Percentiles rank a stretch among this genome's conserved stretches.
Conservation (phyloP, 2,797 vertebrate species). For the Loris lydekkerianus region DNA sequence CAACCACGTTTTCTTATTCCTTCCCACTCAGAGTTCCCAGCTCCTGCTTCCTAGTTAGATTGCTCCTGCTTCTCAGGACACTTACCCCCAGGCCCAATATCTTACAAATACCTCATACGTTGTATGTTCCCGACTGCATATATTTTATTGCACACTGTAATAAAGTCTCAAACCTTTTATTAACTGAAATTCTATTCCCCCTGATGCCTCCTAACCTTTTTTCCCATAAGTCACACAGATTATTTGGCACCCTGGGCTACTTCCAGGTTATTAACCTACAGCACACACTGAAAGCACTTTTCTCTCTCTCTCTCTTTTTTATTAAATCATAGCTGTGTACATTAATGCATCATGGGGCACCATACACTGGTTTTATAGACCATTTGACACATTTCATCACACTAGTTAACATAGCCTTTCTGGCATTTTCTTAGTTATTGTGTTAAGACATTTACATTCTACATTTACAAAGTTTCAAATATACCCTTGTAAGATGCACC, state of each 20-base stretch:
- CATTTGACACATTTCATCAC: too few species aligned
- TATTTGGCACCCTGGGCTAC: neutral
- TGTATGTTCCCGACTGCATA: neutral
- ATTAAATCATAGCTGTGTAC: too few species aligned
- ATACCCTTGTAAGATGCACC: too few species aligned
- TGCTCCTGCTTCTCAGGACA: neutral
- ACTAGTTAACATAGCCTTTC: too few species aligned
- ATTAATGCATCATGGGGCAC: too few species aligned
- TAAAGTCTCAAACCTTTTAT: constrained; percentile 35
- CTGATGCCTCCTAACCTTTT: neutral
- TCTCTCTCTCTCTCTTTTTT: neutral
- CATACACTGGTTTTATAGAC: too few species aligned
- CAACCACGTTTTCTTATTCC: neutral
- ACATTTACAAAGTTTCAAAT: too few species aligned
- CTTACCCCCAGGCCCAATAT: neutral
- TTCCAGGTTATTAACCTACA: neutral
- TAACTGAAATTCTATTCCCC: neutral
- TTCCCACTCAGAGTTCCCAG: neutral
- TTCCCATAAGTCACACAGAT: neutral
- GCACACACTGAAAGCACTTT: neutral
- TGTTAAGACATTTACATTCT: too few species aligned
- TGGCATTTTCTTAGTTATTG: too few species aligned
- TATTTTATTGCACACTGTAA: neutral
- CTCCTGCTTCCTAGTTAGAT: neutral
- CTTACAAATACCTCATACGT: neutral